phyloP scores from a whole-genome alignment of 2,113 vertebrate species.

The Semnornis frantzii region DNA sequence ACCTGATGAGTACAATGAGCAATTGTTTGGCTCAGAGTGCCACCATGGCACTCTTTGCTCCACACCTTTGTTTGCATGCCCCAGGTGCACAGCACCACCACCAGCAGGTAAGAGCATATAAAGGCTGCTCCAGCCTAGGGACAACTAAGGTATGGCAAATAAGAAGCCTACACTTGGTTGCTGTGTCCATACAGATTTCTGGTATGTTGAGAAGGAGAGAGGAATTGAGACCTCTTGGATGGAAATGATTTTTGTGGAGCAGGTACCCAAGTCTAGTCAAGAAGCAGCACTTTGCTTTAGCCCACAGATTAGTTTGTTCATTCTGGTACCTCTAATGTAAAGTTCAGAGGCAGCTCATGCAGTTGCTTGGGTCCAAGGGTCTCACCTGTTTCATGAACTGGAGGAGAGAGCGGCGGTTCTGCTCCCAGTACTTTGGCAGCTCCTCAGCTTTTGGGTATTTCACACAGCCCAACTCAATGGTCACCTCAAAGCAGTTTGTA shows the following conservation, averaged over 20 bases:
- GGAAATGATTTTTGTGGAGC: background rate
- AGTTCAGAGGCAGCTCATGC: background rate
- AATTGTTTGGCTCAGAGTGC: conserved; percentile 24
- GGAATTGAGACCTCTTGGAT: background rate
- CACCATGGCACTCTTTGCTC: background rate
- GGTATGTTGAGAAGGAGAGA: background rate
- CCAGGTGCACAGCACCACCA: background rate
- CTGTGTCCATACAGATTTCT: background rate
- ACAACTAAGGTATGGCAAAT: background rate
- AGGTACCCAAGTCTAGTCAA: background rate
- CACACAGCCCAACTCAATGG: conserved; percentile 92
- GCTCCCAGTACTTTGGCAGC: conserved; percentile 89
- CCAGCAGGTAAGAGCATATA: background rate
- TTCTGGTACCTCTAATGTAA: background rate
- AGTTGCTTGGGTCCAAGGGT: background rate
- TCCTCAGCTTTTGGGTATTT: conserved; percentile 90
- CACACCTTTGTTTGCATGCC: conserved; percentile 53
- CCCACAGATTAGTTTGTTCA: background rate
- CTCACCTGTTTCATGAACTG: conserved; percentile 93
- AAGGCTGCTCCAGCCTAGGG: background rate
- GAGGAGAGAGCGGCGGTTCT: conserved; percentile 87
- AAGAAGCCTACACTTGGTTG: background rate
- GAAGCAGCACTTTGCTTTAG: background rate
- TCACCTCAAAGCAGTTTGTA: conserved; percentile 98
- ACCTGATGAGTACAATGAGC: conserved; percentile 2